Base-by-base conservation (phyloP, 2,113 vertebrate genomes). In the Rafetus swinhoei region DNA sequence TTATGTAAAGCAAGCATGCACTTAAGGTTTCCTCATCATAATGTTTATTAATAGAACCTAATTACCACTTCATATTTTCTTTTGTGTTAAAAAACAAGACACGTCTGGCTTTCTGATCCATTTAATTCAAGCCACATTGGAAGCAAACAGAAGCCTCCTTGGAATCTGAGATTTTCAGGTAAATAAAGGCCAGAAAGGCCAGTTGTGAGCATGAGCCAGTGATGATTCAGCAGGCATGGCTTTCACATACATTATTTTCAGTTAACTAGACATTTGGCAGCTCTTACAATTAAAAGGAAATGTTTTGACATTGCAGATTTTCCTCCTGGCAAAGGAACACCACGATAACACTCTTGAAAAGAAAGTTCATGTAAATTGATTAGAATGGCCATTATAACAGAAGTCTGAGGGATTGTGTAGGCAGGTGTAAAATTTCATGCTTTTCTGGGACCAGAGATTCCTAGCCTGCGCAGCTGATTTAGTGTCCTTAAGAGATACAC, bases 281-380 rank as follows among this genome's bases (percentile, higher is more conserved):
- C 27, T 89, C 13, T 72, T 9, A 80, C 1, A 1, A 65, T 79
- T 72, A 89, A 84, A 39, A 79, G 11, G 29, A 81, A 85, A 85
- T 2, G 1, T 32, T 57, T 84, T 32, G 55, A 81, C 32, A 29
- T 9, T 21, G 39, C n/a, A 76, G 22, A 39, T 82, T 87, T 88
- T 94, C 72, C 16, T 86, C 21, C 65, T 90, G 65, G 59, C 62
- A 93, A 69, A 80, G 21, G 62, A 95, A 72, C 27, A 4, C 0
- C 81, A 8, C 65, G 11, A 9, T 74, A 60, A 18, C 69, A 24
- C 27, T 50, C 55, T 14, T 1, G 89, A 94, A 93, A 92, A 11
- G 2, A 59, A 32, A 4, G 7, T 15, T 14, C 59, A 19, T 60
- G 85, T 82, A 45, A 84, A 56, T 39, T 80, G 88, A 79, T 88